Conservation (phyloP, 2,888 invertebrate species). For the Choreutis nemorana region DNA sequence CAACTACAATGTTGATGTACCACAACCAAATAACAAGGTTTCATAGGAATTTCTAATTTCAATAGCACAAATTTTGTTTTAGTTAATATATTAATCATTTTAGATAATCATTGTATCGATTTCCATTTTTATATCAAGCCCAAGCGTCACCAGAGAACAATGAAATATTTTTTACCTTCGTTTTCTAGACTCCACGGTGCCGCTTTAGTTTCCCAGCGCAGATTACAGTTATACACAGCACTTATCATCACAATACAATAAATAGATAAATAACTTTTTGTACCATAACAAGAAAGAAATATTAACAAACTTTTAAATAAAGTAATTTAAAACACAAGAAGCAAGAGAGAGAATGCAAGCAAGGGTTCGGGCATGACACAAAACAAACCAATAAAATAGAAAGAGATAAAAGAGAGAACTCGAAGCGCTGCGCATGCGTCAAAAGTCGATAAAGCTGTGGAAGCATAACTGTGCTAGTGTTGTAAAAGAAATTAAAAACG, state of each 20-base stretch:
- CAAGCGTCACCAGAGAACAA: conserved; percentile 44
- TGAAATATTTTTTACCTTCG: conserved; percentile 60
- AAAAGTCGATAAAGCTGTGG: conserved; percentile 15
- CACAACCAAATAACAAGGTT: no score
- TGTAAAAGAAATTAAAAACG: no score
- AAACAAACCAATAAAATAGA: conserved; percentile 61
- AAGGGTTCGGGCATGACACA: conserved; percentile 54
- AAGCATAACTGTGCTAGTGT: no score
- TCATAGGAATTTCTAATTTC: no score
- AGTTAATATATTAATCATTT: no score
- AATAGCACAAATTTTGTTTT: no score
- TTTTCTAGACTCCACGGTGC: conserved; percentile 69
- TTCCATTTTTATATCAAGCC: conserved; percentile 24
- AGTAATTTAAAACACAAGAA: conserved; percentile 45
- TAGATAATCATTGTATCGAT: conserved; percentile 32
- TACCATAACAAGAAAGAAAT: conserved; percentile 61
- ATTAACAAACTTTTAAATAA: conserved; percentile 29
- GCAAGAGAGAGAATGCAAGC: conserved; percentile 49
- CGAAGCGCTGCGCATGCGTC: conserved; percentile 52
- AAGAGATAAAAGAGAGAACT: conserved; percentile 47
- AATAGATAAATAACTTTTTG: conserved; percentile 34
- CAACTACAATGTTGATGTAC: no score
- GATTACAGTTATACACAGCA: conserved; percentile 63
- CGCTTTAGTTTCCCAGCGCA: conserved; percentile 62
- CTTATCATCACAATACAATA: conserved; percentile 64